Conservation (phyloP, 1,140 invertebrate genomes). For the Cryptotermes secundus region DNA sequence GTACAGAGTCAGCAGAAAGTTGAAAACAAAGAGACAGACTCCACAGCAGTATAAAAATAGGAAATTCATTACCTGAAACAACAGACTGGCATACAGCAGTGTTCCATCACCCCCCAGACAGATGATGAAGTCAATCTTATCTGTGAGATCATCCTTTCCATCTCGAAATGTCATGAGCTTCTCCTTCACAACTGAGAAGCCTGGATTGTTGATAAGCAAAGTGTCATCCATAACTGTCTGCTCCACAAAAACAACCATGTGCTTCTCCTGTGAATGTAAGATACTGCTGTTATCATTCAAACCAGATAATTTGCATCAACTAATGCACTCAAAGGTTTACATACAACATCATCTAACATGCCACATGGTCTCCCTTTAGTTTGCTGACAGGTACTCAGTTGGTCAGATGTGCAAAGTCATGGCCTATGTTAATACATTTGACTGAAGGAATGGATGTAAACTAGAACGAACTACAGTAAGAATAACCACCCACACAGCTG, state of each 20-base stretch:
- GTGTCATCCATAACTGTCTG: conserved; percentile 83
- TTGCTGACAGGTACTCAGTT: too few species aligned
- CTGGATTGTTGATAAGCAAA: conserved; percentile 66
- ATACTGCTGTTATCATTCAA: not conserved
- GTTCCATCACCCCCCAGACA: conserved; percentile 97
- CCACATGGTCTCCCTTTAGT: too few species aligned
- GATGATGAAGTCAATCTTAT: conserved; percentile 96
- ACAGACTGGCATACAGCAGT: conserved; percentile 86
- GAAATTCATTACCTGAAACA: conserved; percentile 67
- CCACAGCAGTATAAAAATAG: too few species aligned
- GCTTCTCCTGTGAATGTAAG: conserved; percentile 70
- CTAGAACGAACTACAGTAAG: too few species aligned
- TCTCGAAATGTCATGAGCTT: conserved; percentile 89
- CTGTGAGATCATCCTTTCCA: conserved; percentile 82
- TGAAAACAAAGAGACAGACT: not conserved
- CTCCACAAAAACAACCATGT: conserved; percentile 94
- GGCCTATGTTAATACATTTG: too few species aligned
- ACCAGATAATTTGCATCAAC: not conserved
- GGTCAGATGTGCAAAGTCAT: too few species aligned
- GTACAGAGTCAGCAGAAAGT: too few species aligned
- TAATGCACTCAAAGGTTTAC: too few species aligned
- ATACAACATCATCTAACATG: too few species aligned
- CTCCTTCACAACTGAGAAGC: conserved; percentile 72
- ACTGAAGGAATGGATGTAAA: too few species aligned
- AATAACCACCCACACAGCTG: too few species aligned